phyloP scores from a whole-genome alignment of 2,888 invertebrate genomes.

The Pherbina coryleti region DNA sequence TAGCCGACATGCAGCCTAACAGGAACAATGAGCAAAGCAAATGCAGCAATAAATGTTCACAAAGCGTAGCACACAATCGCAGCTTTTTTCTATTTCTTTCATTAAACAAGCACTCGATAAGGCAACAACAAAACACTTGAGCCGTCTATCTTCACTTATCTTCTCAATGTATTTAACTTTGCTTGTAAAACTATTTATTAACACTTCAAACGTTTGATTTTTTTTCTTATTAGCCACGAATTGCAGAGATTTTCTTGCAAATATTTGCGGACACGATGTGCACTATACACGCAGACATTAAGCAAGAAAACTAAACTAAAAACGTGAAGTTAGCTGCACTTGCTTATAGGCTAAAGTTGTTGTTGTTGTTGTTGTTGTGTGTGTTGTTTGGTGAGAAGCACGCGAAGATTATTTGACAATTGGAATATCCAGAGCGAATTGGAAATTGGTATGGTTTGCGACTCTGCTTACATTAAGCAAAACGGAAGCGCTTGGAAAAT shows the following conservation, averaged over 20 bases:
- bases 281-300: conserved; percentile 47
- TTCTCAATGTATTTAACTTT: neutral
- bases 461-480: too few relatives aligned
- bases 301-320: conserved; percentile 48
- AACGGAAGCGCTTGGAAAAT: too few relatives aligned
- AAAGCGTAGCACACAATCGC: neutral
- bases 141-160: neutral
- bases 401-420: neutral
- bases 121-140: neutral
- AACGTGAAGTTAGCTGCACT: conserved; percentile 47
- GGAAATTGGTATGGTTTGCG: neutral
- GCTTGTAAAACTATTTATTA: neutral
- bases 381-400: too few relatives aligned
- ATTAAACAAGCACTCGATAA: too few relatives aligned
- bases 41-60: conserved; percentile 7
- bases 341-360: neutral
- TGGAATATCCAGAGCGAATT: neutral
- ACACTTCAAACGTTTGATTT: neutral
- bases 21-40: neutral
- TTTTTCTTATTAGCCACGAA: neutral
- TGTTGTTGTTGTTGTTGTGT: neutral
- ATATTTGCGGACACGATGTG: conserved; percentile 15
- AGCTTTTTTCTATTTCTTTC: neutral
- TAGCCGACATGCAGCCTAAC: too few relatives aligned
- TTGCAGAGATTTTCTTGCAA: neutral